These are phyloP conservation scores for Okamejei kenojei DNA, from an alignment of 2,797 vertebrate species.

Conservation along the genomic window DNA sequence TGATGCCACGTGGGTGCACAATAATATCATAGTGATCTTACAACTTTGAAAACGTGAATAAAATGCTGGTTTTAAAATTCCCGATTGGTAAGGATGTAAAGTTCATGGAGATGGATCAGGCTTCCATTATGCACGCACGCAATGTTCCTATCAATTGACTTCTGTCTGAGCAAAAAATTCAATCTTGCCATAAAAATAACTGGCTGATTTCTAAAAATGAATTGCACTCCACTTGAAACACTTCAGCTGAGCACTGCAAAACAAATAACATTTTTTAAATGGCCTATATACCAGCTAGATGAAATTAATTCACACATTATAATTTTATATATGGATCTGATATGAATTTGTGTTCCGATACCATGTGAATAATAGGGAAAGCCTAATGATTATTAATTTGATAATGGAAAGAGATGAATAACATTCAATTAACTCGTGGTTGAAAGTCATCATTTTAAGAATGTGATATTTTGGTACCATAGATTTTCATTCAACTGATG, in stretches of 20 bases:
- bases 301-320: conserved; percentile 5
- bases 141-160: neutral
- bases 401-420: neutral
- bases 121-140: neutral
- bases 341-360: neutral
- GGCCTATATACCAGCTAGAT: neutral
- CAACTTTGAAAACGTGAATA: neutral
- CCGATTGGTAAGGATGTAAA: neutral
- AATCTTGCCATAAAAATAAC: neutral
- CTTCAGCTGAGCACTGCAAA: neutral
- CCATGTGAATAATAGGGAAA: neutral
- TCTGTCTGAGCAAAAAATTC: neutral
- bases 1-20: neutral
- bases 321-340: neutral
- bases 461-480: neutral
- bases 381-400: conserved; percentile 23
- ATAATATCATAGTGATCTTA: neutral
- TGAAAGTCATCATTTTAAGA: neutral
- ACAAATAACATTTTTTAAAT: neutral
- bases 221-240: neutral
- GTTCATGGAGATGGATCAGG: too few relatives aligned
- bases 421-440: neutral
- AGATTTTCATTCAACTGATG: conserved; percentile 22
- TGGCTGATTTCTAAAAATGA: neutral
- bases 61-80: neutral